Percentiles rank a stretch among this genome's conserved stretches.
Evolutionary conservation across 2,888 invertebrate species (phyloP).

Genomic region (Latheticus oryzae): DNA sequence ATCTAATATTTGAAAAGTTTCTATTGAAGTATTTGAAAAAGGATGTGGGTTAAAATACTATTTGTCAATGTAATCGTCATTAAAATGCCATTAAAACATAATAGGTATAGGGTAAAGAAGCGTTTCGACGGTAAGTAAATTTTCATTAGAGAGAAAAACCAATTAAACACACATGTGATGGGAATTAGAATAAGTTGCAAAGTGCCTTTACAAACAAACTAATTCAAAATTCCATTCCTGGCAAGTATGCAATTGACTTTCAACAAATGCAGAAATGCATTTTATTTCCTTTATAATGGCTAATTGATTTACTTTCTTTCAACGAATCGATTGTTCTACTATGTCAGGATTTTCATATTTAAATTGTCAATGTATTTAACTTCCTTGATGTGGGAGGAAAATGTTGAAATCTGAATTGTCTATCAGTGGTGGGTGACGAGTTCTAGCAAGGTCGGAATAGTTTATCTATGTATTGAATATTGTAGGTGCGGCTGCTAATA

Average conservation of each 20-base stretch:
- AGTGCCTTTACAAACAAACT: conserved; percentile 37
- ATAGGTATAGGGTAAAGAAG: conserved; percentile 14
- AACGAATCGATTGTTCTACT: no score
- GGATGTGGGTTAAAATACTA: no score
- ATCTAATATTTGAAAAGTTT: conserved; percentile 7
- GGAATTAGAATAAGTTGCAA: conserved; percentile 38
- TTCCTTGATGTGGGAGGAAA: conserved; percentile 14
- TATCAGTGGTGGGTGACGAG: conserved; percentile 23
- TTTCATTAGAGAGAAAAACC: conserved; percentile 39
- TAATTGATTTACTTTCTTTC: conserved; percentile 47
- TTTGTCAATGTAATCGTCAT: conserved; percentile 34
- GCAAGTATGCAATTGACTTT: conserved; percentile 35
- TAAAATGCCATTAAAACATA: conserved; percentile 43
- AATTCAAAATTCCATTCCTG: conserved; percentile 45
- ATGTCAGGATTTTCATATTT: no score
- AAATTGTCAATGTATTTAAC: conserved; percentile 13
- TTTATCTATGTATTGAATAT: conserved; percentile 22
- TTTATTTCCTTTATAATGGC: conserved; percentile 45
- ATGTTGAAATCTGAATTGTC: conserved; percentile 27
- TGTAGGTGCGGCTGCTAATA: conserved; percentile 18
- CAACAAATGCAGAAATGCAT: conserved; percentile 43
- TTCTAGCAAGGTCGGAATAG: conserved; percentile 12
- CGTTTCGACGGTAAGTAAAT: conserved; percentile 36
- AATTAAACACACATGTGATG: conserved; percentile 37
- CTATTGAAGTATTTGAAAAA: conserved; percentile 7